A percentile compares a stretch with the other conserved stretches of the same genome.
Conservation (phyloP, 2,888 invertebrate genomes). For the Beris chalybata region DNA sequence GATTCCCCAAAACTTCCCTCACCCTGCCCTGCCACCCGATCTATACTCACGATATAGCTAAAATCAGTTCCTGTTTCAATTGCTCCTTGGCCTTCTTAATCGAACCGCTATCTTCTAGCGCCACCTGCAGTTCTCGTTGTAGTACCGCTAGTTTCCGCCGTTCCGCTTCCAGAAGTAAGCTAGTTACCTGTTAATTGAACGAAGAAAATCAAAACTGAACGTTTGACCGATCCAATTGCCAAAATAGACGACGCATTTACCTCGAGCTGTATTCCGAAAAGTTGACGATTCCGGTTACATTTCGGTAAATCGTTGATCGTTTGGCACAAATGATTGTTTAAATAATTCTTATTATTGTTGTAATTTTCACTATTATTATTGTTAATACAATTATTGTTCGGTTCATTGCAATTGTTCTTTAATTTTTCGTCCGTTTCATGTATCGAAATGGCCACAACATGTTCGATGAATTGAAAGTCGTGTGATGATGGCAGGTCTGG, state of each 20-base stretch:
- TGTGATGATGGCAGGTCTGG: constrained; percentile 25
- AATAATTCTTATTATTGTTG: constrained; percentile 15
- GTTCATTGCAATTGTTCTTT: not conserved
- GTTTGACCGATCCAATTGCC: not conserved
- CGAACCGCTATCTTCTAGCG: constrained; percentile 64
- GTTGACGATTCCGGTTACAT: constrained; percentile 36
- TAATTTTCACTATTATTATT: constrained; percentile 16
- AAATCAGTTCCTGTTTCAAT: constrained; percentile 65
- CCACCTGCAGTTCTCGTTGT: constrained; percentile 66
- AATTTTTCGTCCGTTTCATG: not conserved
- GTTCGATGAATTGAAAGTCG: constrained; percentile 1
- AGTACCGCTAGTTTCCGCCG: constrained; percentile 66
- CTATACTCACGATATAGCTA: constrained; percentile 65
- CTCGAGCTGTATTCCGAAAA: constrained; percentile 40
- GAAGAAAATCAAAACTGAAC: not conserved
- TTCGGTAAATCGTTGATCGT: constrained; percentile 29
- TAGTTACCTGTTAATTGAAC: constrained; percentile 63
- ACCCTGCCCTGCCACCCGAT: not conserved
- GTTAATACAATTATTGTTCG: constrained; percentile 3
- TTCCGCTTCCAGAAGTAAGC: constrained; percentile 68
- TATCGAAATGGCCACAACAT: not conserved
- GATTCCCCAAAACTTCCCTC: too few relatives aligned
- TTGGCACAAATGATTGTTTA: constrained; percentile 1
- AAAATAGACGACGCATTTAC: constrained; percentile 26
- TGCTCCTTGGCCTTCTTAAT: constrained; percentile 65